Base-by-base conservation (phyloP, 2,797 vertebrate species). In the Fringilla coelebs region DNA sequence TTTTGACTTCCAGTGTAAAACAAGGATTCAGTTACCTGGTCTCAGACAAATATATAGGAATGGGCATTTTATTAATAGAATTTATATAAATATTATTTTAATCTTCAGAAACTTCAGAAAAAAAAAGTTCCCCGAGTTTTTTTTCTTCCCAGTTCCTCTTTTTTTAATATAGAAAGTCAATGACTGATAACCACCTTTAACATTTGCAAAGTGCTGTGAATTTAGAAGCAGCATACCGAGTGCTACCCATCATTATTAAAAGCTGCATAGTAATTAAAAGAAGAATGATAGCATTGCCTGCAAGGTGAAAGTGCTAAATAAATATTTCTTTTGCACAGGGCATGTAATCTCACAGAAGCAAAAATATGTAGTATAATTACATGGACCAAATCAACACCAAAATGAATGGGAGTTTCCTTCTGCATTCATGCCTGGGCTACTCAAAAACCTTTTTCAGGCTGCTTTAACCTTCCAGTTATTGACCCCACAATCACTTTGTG, bases 321-420 rank as follows among this genome's bases (percentile, higher is more conserved):
- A 92, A 95, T 90, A 90, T 70, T 92, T 96, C 68, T 90, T 90
- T 94, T 93, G 20, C 17, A 43, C 46, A 58, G 22, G 45, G 60
- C 43, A 68, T 62, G 32, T 73, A 87, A 81, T 86, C 60, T 93
- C 51, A 73, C 8, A 73, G 55, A 82, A 85, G n/a, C 11, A 85
- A 88, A 90, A 82, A 70, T 9, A 76, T 82, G 55, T 82, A 45
- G 25, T 24, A 31, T 87, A 81, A 94, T 91, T 92, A 78, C 26
- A 40, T 34, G 55, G 36, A 86, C 36, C 52, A 0, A 66, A 85
- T 63, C 71, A 90, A 45, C 48, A 87, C 14, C 9, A 89, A 89
- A 70, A 90, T 63, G 19, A 79, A 76, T 13, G n/a, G 66, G 12
- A 71, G 2, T 46, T 40, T 78, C 25, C n/a, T 41, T 55, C 60